Evolutionary conservation across 1,140 invertebrate species (phyloP).

Genomic region (Drosophila nebulosa): DNA sequence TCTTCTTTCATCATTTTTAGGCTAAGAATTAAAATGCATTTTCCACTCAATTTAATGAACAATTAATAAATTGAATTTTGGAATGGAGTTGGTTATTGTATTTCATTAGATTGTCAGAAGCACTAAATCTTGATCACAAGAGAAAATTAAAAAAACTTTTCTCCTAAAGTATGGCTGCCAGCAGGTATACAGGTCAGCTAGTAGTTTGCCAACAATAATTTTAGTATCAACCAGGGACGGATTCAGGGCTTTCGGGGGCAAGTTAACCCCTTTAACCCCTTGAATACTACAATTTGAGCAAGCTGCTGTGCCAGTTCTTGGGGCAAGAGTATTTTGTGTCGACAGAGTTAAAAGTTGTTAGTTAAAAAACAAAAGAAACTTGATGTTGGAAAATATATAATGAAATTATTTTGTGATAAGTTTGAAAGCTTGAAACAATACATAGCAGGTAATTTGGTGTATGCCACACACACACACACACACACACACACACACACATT

Average conservation of each 20-base stretch:
- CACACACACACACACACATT: conserved; percentile 17
- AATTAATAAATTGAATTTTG: neutral
- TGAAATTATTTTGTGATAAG: conserved; percentile 33
- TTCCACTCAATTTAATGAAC: neutral
- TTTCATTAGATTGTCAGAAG: neutral
- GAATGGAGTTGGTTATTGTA: neutral
- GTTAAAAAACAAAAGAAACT: too few relatives aligned
- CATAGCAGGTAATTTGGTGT: conserved; percentile 12
- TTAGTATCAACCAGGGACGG: neutral
- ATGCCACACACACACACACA: conserved; percentile 33
- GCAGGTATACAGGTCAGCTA: too few relatives aligned
- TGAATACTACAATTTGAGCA: too few relatives aligned
- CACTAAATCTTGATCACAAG: neutral
- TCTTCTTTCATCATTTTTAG: too few relatives aligned
- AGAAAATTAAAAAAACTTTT: neutral
- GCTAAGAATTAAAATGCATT: too few relatives aligned
- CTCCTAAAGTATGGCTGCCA: neutral
- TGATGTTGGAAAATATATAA: conserved; percentile 32
- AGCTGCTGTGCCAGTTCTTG: neutral
- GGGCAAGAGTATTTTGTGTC: neutral
- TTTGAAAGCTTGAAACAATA: conserved; percentile 40
- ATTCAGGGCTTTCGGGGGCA: too few relatives aligned
- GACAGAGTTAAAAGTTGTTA: neutral
- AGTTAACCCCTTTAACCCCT: too few relatives aligned
- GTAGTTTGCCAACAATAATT: too few relatives aligned